These are phyloP conservation scores for Mirounga angustirostris DNA, from an alignment of 2,113 vertebrate species.

Conservation along the genomic window DNA sequence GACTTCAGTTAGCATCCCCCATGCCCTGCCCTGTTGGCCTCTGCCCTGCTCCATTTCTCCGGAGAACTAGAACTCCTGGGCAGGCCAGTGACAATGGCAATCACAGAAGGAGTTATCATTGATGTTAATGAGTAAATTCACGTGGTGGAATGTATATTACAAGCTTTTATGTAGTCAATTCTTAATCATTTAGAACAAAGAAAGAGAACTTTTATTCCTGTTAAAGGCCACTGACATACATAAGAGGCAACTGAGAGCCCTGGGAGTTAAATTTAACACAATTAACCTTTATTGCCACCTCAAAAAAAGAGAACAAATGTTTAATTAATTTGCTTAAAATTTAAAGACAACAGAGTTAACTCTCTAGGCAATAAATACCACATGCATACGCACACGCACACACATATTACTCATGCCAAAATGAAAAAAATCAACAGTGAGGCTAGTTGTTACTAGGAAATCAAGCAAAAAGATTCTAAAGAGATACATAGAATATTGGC, in stretches of 20 bases:
- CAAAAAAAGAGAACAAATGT: background rate
- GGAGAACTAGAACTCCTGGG: background rate
- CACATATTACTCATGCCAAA: background rate
- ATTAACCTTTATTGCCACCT: constrained; percentile 52
- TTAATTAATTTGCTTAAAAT: constrained; percentile 58
- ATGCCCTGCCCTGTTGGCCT: accelerated
- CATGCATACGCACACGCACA: background rate
- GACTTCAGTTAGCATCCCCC: background rate
- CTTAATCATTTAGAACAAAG: constrained; percentile 63
- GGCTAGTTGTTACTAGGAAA: background rate
- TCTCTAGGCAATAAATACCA: background rate
- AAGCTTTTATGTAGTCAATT: constrained; percentile 41
- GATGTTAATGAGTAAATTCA: constrained; percentile 32
- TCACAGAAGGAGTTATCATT: background rate
- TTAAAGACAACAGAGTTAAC: constrained; percentile 52
- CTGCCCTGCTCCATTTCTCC: background rate
- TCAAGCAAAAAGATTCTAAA: background rate
- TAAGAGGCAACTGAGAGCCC: background rate
- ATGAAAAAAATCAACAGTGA: constrained; percentile 29
- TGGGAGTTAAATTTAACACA: constrained; percentile 1
- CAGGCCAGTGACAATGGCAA: background rate
- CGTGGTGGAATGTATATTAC: background rate
- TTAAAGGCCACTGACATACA: constrained; percentile 41
- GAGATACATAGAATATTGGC: background rate
- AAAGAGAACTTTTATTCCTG: constrained; percentile 20